A percentile compares a stretch with the other conserved stretches of the same genome.
Conservation (phyloP, 2,797 vertebrate genomes). For the Phylloscopus collybita region DNA sequence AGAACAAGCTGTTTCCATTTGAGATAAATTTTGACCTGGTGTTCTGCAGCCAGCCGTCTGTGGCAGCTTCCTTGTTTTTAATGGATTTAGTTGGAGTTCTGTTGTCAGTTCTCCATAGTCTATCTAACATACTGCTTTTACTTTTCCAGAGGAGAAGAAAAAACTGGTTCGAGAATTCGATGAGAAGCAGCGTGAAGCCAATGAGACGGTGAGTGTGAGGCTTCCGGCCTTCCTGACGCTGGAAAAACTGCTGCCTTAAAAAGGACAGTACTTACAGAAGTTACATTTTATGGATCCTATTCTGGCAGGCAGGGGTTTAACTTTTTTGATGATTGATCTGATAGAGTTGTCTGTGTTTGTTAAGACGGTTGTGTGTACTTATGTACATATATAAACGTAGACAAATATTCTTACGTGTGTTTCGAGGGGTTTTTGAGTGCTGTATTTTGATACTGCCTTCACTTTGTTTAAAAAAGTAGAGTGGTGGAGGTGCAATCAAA, state of each 20-base stretch:
- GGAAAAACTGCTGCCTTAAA: background rate
- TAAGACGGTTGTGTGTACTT: background rate
- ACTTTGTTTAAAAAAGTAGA: background rate
- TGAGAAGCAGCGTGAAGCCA: conserved; percentile 90
- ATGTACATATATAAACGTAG: background rate
- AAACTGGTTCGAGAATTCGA: conserved; percentile 89
- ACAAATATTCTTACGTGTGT: rapidly evolving
- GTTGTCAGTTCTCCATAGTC: background rate
- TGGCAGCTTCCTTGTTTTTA: background rate
- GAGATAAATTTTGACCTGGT: background rate
- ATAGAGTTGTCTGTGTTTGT: background rate
- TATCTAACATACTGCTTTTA: conserved; percentile 5
- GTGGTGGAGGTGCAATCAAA: background rate
- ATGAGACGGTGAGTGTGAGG: conserved; percentile 86
- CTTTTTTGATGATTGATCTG: background rate
- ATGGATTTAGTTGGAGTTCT: background rate
- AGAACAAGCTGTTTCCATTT: background rate
- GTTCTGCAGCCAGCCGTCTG: background rate
- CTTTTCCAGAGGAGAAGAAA: conserved; percentile 92
- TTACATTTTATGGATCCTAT: background rate
- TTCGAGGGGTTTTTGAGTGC: background rate
- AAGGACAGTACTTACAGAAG: background rate
- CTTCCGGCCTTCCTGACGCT: background rate
- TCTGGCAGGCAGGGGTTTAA: background rate
- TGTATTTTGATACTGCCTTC: background rate